Evolutionary conservation across 2,797 vertebrate genomes (phyloP).

Genomic region (Pteropus rufus): DNA sequence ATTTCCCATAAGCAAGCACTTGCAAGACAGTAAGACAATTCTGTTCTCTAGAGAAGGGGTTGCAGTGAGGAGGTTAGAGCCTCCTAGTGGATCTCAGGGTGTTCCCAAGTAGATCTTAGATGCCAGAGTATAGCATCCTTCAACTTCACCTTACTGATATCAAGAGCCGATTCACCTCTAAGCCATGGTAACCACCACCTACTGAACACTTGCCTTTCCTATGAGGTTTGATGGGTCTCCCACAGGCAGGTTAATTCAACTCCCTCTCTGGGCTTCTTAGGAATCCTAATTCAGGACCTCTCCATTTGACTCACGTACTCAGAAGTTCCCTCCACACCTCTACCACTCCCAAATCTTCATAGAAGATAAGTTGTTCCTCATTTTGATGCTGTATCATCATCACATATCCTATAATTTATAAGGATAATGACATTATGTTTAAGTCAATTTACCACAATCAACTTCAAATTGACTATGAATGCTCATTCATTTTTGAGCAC

Average conservation of each 20-base stretch:
- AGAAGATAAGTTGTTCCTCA: background rate
- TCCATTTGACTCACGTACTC: background rate
- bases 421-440: background rate
- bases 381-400: background rate
- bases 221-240: background rate
- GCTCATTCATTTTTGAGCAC: background rate
- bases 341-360: background rate
- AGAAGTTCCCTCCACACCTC: background rate
- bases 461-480: background rate
- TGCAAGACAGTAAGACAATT: constrained; percentile 29
- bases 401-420: background rate
- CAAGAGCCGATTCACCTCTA: background rate
- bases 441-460: background rate
- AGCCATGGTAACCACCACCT: background rate
- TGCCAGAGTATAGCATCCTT: background rate
- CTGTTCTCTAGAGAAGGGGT: background rate
- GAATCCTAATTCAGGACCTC: background rate
- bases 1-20: constrained; percentile 38
- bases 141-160: background rate
- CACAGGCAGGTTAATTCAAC: background rate
- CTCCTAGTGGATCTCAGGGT: background rate
- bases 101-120: background rate
- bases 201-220: background rate
- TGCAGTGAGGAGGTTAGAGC: background rate
- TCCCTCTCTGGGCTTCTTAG: background rate